These are phyloP conservation scores for Chaenogobius annularis DNA, from an alignment of 2,113 vertebrate species.

Conservation along the genomic window DNA sequence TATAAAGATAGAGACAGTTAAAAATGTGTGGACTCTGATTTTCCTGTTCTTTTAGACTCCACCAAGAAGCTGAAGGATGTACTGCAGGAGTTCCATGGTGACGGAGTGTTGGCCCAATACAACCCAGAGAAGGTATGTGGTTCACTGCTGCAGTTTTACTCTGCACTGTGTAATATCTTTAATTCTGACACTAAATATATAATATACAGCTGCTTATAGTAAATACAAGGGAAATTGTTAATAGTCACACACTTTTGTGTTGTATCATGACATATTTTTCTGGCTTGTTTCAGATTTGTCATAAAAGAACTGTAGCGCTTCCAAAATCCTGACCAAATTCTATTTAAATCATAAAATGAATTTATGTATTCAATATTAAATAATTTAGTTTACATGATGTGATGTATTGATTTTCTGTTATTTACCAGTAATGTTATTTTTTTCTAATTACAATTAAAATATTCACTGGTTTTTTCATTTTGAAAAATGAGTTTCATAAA, in stretches of 20 bases:
- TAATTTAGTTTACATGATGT: too few relatives aligned
- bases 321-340: too few relatives aligned
- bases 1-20: too few relatives aligned
- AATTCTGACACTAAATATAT: background rate
- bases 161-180: slow-evolving; percentile 4
- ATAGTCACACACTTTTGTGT: background rate
- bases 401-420: too few relatives aligned
- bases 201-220: background rate
- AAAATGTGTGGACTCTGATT: background rate
- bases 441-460: too few relatives aligned
- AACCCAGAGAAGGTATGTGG: slow-evolving; percentile 89
- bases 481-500: too few relatives aligned
- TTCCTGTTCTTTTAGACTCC: slow-evolving; percentile 80
- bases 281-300: background rate
- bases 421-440: too few relatives aligned
- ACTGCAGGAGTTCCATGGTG: slow-evolving; percentile 93
- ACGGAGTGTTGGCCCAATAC: slow-evolving; percentile 91
- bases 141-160: slow-evolving; percentile 2
- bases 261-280: background rate
- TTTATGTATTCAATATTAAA: too few relatives aligned
- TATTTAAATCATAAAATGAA: too few relatives aligned
- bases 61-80: slow-evolving; percentile 96
- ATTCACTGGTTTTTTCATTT: too few relatives aligned
- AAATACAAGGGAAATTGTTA: background rate
- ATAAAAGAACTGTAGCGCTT: too few relatives aligned